Evolutionary conservation across 2,113 vertebrate species (phyloP).

Genomic region (Greenwoodochromis staneri): DNA sequence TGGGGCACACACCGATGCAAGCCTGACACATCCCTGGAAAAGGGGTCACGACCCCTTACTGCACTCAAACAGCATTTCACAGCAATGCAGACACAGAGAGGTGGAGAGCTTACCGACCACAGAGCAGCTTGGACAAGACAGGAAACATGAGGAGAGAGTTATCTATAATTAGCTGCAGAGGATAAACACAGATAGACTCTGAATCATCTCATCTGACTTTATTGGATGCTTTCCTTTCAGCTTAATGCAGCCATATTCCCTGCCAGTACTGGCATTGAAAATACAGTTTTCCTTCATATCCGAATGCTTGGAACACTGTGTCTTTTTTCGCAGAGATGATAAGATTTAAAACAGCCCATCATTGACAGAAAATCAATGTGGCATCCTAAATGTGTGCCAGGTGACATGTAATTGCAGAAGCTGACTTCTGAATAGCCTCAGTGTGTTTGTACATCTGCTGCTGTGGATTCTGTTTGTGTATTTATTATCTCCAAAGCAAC

Average conservation of each 20-base stretch:
- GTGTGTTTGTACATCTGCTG: constrained; percentile 57
- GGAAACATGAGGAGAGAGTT: background rate
- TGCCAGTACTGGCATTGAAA: background rate
- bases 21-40: constrained; percentile 60
- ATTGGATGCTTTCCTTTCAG: background rate
- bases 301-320: background rate
- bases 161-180: background rate
- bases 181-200: background rate
- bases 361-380: background rate
- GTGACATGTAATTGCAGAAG: constrained; percentile 9
- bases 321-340: background rate
- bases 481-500: constrained; percentile 25
- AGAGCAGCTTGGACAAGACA: background rate
- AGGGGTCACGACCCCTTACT: constrained; percentile 57
- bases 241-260: background rate
- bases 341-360: background rate
- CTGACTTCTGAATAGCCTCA: constrained; percentile 34
- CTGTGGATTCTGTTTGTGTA: background rate
- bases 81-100: constrained; percentile 26
- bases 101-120: constrained; percentile 31
- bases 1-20: constrained; percentile 34
- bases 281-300: background rate
- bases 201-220: constrained; percentile 6
- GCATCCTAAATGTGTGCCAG: constrained; percentile 4
- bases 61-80: constrained; percentile 53